phyloP scores from a whole-genome alignment of 53 echinoderm and acorn worm species.

The Astropecten irregularis region DNA sequence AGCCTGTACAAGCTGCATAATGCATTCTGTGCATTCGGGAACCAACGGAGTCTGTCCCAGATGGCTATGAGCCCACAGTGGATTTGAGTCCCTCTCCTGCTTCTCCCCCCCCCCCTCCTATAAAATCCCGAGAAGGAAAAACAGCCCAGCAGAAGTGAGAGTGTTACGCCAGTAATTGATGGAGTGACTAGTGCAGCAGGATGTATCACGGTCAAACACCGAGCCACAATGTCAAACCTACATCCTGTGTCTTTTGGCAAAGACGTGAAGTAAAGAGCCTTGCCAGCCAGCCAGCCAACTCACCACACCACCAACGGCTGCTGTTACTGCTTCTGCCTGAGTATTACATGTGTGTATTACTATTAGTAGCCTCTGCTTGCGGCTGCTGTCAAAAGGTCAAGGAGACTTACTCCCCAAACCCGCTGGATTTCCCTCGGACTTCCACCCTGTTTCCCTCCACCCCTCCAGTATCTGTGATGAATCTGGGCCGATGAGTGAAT shows the following conservation, averaged over 20 bases:
- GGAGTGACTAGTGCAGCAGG: slow-evolving; percentile 13
- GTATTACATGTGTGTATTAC: too few relatives aligned
- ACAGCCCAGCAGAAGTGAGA: background rate
- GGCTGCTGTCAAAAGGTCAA: slow-evolving; percentile 31
- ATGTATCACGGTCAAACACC: slow-evolving; percentile 35
- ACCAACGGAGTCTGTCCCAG: too few relatives aligned
- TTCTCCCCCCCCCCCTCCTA: background rate
- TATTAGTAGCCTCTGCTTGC: too few relatives aligned
- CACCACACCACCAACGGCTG: too few relatives aligned
- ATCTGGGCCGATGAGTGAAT: background rate
- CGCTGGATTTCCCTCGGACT: slow-evolving; percentile 28
- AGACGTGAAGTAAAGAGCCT: background rate
- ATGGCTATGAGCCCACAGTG: too few relatives aligned
- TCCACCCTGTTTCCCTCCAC: slow-evolving; percentile 16
- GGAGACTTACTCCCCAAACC: slow-evolving; percentile 10
- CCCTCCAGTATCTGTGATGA: background rate
- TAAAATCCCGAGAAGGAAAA: background rate
- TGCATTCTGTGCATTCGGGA: too few relatives aligned
- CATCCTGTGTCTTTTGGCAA: slow-evolving; percentile 8
- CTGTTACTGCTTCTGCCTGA: too few relatives aligned
- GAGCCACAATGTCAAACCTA: background rate
- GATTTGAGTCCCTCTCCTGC: too few relatives aligned
- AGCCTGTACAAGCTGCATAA: too few relatives aligned
- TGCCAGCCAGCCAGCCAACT: too few relatives aligned
- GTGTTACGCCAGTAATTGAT: slow-evolving; percentile 17